phyloP scores from a whole-genome alignment of 37 sponge, comb jelly and placozoan species.

The Trichoplax adhaerens region DNA sequence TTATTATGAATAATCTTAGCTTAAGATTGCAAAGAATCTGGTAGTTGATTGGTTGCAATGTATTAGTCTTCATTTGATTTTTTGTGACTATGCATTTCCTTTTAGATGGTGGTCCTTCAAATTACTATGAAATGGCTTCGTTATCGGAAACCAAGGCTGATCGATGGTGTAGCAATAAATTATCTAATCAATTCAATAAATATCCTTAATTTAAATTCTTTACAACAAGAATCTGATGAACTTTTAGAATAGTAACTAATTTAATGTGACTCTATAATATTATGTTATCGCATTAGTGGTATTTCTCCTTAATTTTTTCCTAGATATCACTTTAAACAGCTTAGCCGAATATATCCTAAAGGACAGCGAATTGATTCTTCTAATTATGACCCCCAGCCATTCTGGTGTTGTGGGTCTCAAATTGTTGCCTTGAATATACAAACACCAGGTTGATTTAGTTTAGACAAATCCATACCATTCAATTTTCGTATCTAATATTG shows the following conservation, averaged over 20 bases:
- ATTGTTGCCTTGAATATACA: constrained; percentile 93
- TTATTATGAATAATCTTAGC: not conserved
- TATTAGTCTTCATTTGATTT: not conserved
- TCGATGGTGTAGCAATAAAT: constrained; percentile 3
- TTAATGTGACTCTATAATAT: not conserved
- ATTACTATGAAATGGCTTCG: constrained; percentile 82
- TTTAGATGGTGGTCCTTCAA: constrained; percentile 23
- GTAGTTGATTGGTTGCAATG: no score
- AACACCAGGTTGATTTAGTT: constrained; percentile 39
- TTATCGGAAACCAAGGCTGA: constrained; percentile 86
- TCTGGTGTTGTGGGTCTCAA: constrained; percentile 91
- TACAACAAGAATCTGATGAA: constrained; percentile 11
- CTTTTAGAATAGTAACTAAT: constrained; percentile 27
- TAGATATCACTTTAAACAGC: constrained; percentile 40
- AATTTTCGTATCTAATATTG: no score
- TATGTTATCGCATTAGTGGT: not conserved
- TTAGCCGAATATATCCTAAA: constrained; percentile 89
- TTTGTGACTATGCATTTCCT: not conserved
- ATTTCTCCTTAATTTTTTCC: not conserved
- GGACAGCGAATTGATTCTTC: constrained; percentile 78
- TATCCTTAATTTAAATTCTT: not conserved
- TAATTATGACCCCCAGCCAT: constrained; percentile 80
- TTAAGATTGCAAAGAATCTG: not conserved
- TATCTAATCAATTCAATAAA: not conserved
- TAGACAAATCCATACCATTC: no score